Percentiles rank a stretch among this genome's conserved stretches.
These are phyloP conservation scores for Parazoanthus swiftii DNA, from an alignment of 92 coral and sea anemone genomes.

Conservation along the genomic window DNA sequence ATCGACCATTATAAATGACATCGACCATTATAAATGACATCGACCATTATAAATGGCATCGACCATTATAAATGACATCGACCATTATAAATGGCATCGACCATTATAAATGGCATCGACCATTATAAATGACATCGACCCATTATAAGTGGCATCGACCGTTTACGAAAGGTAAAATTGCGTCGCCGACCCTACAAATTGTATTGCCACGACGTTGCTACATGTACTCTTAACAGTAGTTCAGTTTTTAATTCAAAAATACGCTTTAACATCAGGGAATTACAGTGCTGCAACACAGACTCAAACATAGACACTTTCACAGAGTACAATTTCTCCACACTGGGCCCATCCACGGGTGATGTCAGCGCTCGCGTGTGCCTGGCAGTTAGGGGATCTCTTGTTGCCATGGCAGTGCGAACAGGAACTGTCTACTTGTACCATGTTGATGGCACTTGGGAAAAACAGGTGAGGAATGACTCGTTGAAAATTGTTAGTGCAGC, in stretches of 20 bases:
- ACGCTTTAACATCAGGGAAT: constrained; percentile 7
- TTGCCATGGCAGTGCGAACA: constrained; percentile 81
- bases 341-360: constrained; percentile 57
- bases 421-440: constrained; percentile 80
- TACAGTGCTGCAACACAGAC: constrained; percentile 7
- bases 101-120: too few species aligned
- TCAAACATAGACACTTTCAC: constrained; percentile 32
- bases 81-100: too few species aligned
- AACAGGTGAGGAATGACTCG: constrained; percentile 56
- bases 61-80: too few species aligned
- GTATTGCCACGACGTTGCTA: too few species aligned
- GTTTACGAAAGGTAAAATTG: too few species aligned
- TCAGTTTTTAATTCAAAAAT: not conserved
- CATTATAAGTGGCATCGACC: too few species aligned
- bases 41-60: too few species aligned
- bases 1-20: too few species aligned
- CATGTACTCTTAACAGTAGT: not conserved
- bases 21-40: too few species aligned
- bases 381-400: constrained; percentile 70
- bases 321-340: constrained; percentile 51
- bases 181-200: too few species aligned
- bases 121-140: too few species aligned
- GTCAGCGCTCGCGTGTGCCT: constrained; percentile 67
- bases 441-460: constrained; percentile 66
- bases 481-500: not conserved